These are phyloP conservation scores for Hyles vespertilio DNA, from an alignment of 1,140 invertebrate genomes.

Conservation along the genomic window DNA sequence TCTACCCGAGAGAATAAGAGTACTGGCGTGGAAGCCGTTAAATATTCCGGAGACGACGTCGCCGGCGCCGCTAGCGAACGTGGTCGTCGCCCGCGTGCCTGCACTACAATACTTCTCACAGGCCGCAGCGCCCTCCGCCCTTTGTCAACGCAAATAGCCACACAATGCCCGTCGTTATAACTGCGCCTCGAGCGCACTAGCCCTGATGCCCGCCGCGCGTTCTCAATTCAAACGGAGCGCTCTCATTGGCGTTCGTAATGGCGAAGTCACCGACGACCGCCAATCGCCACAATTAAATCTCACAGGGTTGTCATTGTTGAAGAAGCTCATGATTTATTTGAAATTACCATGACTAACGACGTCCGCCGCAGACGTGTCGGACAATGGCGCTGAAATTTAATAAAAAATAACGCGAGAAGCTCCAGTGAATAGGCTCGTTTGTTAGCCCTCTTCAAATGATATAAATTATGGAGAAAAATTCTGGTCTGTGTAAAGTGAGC, in stretches of 20 bases:
- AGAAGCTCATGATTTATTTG: conserved; percentile 21
- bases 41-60: too few species aligned
- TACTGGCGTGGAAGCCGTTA: too few species aligned
- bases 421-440: conserved; percentile 30
- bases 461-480: conserved; percentile 30
- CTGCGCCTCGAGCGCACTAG: conserved; percentile 25
- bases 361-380: conserved; percentile 24
- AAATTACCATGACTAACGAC: conserved; percentile 31
- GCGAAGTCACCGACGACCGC: conserved; percentile 36
- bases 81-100: too few species aligned
- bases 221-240: conserved; percentile 34
- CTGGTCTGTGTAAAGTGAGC: conserved; percentile 5
- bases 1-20: too few species aligned
- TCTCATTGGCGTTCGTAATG: conserved; percentile 26
- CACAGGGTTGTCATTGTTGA: conserved; percentile 34
- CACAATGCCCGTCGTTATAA: conserved; percentile 49
- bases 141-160: conserved; percentile 29
- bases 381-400: conserved; percentile 27
- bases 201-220: conserved; percentile 24
- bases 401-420: conserved; percentile 16
- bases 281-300: conserved; percentile 37
- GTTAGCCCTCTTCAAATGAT: conserved; percentile 29
- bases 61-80: too few species aligned
- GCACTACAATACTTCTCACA: too few species aligned
- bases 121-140: conserved; percentile 4